Percentiles rank a stretch among this genome's conserved stretches.
Conservation (phyloP, 2,113 vertebrate species). For the Hippocampus zosterae region DNA sequence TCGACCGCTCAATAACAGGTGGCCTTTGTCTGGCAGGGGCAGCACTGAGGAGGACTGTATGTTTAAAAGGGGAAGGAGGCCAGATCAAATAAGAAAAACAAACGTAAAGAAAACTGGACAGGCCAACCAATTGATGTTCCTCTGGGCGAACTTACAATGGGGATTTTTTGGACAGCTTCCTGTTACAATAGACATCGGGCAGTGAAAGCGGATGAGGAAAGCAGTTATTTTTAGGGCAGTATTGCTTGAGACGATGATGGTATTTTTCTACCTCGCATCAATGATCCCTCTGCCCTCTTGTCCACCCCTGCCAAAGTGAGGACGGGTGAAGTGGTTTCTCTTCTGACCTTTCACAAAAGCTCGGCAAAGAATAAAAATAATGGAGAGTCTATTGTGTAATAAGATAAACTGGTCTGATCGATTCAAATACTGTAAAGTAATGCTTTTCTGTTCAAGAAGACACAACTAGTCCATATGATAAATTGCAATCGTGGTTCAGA, state of each 20-base stretch:
- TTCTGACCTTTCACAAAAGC: background rate
- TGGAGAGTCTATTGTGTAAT: too few relatives aligned
- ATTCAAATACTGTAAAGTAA: too few relatives aligned
- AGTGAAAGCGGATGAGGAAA: conserved; percentile 43
- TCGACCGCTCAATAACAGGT: conserved; percentile 42
- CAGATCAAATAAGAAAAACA: conserved; percentile 36
- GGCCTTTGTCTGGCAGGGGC: conserved; percentile 28
- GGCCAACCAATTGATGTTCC: conserved; percentile 35
- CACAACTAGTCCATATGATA: background rate
- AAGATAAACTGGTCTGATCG: too few relatives aligned
- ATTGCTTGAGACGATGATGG: conserved; percentile 36
- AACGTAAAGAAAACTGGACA: conserved; percentile 33
- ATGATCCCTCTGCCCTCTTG: conserved; percentile 28
- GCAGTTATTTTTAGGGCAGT: conserved; percentile 44
- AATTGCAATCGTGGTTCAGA: background rate
- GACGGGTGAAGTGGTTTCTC: background rate
- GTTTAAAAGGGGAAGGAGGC: conserved; percentile 7
- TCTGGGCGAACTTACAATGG: conserved; percentile 43
- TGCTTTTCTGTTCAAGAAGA: too few relatives aligned
- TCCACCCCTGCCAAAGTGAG: background rate
- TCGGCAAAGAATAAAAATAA: background rate
- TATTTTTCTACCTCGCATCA: conserved; percentile 36
- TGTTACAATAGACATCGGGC: conserved; percentile 26
- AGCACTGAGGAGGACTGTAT: conserved; percentile 6
- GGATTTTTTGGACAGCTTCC: conserved; percentile 38